phyloP scores from a whole-genome alignment of 2,113 vertebrate genomes.

The Antigone vipio region DNA sequence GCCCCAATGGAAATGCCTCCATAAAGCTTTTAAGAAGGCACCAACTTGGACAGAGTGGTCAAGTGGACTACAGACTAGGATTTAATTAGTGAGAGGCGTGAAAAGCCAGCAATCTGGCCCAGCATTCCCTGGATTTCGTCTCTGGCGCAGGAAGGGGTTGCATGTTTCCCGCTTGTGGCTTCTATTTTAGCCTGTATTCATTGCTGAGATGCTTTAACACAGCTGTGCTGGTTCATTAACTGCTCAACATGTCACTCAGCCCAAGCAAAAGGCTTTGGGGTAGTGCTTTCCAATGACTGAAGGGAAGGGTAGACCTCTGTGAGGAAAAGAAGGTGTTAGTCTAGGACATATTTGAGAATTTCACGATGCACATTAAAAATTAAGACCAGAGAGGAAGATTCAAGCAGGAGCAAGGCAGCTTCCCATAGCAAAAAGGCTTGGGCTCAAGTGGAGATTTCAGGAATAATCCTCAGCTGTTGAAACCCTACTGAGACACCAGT shows the following conservation, averaged over 20 bases:
- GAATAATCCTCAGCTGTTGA: not conserved
- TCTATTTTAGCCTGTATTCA: constrained; percentile 76
- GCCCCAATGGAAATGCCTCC: not conserved
- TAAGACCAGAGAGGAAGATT: not conserved
- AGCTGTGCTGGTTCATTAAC: constrained; percentile 75
- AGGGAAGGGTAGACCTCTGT: not conserved
- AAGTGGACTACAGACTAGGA: constrained; percentile 64
- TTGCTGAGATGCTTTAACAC: constrained; percentile 64
- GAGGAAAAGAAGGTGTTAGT: not conserved
- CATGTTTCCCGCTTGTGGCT: constrained; percentile 58
- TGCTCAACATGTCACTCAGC: constrained; percentile 44
- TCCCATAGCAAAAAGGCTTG: not conserved
- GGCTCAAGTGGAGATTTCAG: not conserved
- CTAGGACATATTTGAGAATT: not conserved
- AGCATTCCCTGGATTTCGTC: constrained; percentile 70
- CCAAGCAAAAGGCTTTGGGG: constrained; percentile 27
- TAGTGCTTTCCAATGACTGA: not conserved
- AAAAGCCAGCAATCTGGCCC: constrained; percentile 69
- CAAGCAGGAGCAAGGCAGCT: not conserved
- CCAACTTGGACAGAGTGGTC: not conserved
- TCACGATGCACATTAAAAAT: not conserved
- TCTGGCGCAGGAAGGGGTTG: constrained; percentile 64
- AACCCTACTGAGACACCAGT: not conserved
- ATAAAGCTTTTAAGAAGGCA: constrained; percentile 48
- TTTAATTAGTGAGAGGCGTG: constrained; percentile 79